Conservation (phyloP, 1,140 invertebrate genomes). For the Maniola jurtina region DNA sequence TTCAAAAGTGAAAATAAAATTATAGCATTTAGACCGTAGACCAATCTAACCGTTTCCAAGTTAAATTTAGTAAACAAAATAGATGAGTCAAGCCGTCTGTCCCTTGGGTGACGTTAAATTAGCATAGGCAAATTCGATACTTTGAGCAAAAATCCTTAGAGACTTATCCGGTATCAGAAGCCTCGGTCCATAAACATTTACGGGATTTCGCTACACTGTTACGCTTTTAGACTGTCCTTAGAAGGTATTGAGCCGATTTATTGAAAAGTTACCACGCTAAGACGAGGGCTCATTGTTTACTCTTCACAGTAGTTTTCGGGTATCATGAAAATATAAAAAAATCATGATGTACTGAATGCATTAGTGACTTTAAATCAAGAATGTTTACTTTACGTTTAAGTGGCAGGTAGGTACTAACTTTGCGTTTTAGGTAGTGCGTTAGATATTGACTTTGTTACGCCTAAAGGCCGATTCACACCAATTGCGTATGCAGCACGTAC, state of each 20-base stretch:
- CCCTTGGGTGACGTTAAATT: constrained; percentile 17
- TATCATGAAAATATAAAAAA: no score
- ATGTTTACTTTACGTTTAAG: no score
- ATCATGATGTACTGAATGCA: no score
- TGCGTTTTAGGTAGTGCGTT: no score
- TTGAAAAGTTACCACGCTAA: background rate
- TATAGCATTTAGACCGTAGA: background rate
- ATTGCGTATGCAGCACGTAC: no score
- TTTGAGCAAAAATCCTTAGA: constrained; percentile 16
- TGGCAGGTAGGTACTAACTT: no score
- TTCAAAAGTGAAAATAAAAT: background rate
- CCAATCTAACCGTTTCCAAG: background rate
- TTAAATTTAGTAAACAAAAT: constrained; percentile 12
- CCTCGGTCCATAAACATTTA: constrained; percentile 12
- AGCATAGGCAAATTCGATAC: constrained; percentile 20
- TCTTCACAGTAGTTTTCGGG: no score
- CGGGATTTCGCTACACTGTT: constrained; percentile 12
- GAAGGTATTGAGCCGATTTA: background rate
- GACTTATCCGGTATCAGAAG: constrained; percentile 13
- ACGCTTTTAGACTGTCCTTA: constrained; percentile 11
- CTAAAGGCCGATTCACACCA: no score
- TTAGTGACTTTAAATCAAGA: no score
- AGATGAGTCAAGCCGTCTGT: constrained; percentile 14
- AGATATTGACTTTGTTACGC: no score
- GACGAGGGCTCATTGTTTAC: no score